A percentile compares a stretch with the other conserved stretches of the same genome.
Evolutionary conservation across 2,113 vertebrate genomes (phyloP).

Genomic region (Mionectes macconnelli): DNA sequence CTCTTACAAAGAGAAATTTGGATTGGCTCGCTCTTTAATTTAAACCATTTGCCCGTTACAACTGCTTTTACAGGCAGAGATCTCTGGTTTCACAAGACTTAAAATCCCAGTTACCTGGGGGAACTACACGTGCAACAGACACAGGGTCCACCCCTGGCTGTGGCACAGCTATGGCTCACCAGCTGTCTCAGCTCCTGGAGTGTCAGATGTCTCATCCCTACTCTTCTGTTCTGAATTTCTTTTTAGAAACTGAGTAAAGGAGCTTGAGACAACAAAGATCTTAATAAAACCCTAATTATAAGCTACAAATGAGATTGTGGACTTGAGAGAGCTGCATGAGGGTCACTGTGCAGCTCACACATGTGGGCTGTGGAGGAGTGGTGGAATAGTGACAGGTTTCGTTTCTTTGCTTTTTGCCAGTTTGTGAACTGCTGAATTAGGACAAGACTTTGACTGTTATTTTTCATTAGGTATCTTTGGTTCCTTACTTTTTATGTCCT

Average conservation of each 20-base stretch:
- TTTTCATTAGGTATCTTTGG: not conserved
- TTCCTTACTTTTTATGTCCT: not conserved
- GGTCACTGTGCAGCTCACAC: not conserved
- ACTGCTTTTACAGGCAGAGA: constrained; percentile 11
- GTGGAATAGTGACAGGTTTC: not conserved
- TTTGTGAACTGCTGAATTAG: not conserved
- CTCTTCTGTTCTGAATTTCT: not conserved
- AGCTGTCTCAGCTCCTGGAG: not conserved
- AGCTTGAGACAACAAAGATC: not conserved
- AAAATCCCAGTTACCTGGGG: not conserved
- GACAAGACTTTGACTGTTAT: not conserved
- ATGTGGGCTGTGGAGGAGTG: rapidly evolving
- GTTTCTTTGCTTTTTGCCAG: not conserved
- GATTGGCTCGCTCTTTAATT: constrained; percentile 43
- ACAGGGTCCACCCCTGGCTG: rapidly evolving
- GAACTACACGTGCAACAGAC: not conserved
- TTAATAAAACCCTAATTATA: not conserved
- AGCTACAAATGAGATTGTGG: not conserved
- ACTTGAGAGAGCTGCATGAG: not conserved
- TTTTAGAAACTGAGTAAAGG: not conserved
- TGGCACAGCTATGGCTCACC: not conserved
- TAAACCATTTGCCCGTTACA: constrained; percentile 38
- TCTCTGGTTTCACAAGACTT: not conserved
- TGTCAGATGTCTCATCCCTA: not conserved
- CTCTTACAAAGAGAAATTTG: constrained; percentile 8